phyloP scores from a whole-genome alignment of 2,888 invertebrate genomes.

The Venusia cambrica region DNA sequence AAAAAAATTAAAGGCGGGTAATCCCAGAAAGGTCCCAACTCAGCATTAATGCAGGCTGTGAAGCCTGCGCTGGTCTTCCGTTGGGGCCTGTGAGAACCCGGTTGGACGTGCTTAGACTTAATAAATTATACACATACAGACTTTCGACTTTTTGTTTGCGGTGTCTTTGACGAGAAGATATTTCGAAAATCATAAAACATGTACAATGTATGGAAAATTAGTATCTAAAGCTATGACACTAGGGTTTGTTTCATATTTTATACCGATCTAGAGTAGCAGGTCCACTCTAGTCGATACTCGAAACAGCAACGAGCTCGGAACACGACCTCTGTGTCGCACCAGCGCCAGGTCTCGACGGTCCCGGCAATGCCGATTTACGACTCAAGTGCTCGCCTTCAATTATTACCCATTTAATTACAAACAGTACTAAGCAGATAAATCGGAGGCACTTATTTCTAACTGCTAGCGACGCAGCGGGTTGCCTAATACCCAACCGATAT shows the following conservation, averaged over 20 bases:
- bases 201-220: not conserved
- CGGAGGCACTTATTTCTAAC: conserved; percentile 69
- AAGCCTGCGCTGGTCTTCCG: too few relatives aligned
- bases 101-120: too few relatives aligned
- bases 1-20: too few relatives aligned
- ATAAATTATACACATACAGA: too few relatives aligned
- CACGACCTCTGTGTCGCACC: conserved; percentile 64
- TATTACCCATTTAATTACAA: conserved; percentile 74
- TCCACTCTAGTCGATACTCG: conserved; percentile 41
- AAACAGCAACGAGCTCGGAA: conserved; percentile 68
- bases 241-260: conserved; percentile 1
- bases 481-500: conserved; percentile 64
- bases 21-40: too few relatives aligned
- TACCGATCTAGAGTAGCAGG: conserved; percentile 3
- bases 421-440: conserved; percentile 62
- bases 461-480: conserved; percentile 63
- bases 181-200: too few relatives aligned
- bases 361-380: conserved; percentile 54
- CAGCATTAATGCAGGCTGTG: too few relatives aligned
- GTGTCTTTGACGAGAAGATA: too few relatives aligned
- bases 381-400: conserved; percentile 60
- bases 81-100: too few relatives aligned
- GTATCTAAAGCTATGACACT: not conserved
- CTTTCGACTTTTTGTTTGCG: too few relatives aligned
- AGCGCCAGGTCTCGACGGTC: conserved; percentile 15